phyloP scores from a whole-genome alignment of 2,888 invertebrate genomes.

The Tenthredo amoena region DNA sequence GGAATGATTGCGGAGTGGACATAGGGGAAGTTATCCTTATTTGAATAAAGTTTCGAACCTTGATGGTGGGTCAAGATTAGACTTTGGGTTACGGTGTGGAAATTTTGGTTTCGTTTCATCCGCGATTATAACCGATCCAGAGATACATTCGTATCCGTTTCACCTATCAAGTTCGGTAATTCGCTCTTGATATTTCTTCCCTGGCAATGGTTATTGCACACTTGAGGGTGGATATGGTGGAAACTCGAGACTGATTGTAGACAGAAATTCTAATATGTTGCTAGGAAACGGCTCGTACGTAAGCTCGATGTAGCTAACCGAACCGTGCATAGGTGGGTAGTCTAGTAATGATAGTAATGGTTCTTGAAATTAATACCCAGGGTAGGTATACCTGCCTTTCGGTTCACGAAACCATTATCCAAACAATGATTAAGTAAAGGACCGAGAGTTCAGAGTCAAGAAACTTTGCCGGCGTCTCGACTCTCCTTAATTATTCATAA shows the following conservation, averaged over 20 bases:
- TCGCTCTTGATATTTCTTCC: background rate
- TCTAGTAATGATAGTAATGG: conserved; percentile 51
- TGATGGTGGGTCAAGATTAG: conserved; percentile 32
- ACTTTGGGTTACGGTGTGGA: background rate
- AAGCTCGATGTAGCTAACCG: background rate
- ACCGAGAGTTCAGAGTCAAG: conserved; percentile 42
- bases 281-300: background rate
- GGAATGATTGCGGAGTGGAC: conserved; percentile 55
- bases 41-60: conserved; percentile 54
- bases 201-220: background rate
- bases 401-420: conserved; percentile 53
- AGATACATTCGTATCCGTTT: background rate
- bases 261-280: background rate
- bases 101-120: background rate
- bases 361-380: conserved; percentile 51
- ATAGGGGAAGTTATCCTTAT: conserved; percentile 54
- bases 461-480: conserved; percentile 45
- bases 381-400: conserved; percentile 26
- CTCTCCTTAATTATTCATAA: conserved; percentile 55
- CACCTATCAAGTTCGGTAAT: background rate
- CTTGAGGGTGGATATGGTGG: background rate
- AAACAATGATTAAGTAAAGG: conserved; percentile 56
- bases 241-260: conserved; percentile 39
- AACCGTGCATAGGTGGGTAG: conserved; percentile 38
- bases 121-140: background rate